Base-by-base conservation (phyloP, 2,888 invertebrate genomes). In the Drosophila hamatofila region DNA sequence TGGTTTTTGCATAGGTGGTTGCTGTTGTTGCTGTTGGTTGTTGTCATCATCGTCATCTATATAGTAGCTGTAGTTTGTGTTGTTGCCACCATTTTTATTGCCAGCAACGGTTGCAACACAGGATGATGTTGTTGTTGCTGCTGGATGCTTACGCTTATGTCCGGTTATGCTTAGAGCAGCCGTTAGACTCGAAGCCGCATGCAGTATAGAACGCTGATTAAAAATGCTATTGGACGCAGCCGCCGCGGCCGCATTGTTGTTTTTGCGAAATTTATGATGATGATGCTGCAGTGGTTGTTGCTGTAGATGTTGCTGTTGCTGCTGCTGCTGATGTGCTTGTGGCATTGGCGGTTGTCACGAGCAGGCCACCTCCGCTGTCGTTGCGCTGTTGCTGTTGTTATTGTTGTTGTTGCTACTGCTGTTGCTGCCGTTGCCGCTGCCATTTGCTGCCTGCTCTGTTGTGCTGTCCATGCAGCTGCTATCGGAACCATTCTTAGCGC, bases 321-420 rank as follows among this genome's bases (percentile, higher is more conserved):
- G 69, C 37, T 49, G 78, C 35, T 77, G 79, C 5, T 69, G 70
- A 18, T 68, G 75, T 74, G 64, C 71, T 72, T 72, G 75, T 78
- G 75, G 55, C 59, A 81, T 77, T 82, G 89, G 88, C 83, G 84
- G 88, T 91, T 91, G 93, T 93, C 93, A 93, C 92, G 93, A 93
- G 67, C 93, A 93, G 54, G 92, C 92, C 46, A 93, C 92, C 80
- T 93, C 93, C 55, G 92, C 74, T 73, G 91, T 81, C 55, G 88
- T 70, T 75, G 77, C 49, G 89, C 65, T 83, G 61, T 54, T 85
- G 60, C 72, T 81, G 64, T 18, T 70, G 21, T 67, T 73, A 63
- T 58, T 85, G 58, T 72, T 81, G 61, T n/a, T 69, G 27, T 67
- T 73, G 66, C 54, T 78, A 77, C 44, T 68, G 68, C 57, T 65